These are phyloP conservation scores for Sipha flava DNA, from an alignment of 1,140 invertebrate genomes.

Conservation along the genomic window DNA sequence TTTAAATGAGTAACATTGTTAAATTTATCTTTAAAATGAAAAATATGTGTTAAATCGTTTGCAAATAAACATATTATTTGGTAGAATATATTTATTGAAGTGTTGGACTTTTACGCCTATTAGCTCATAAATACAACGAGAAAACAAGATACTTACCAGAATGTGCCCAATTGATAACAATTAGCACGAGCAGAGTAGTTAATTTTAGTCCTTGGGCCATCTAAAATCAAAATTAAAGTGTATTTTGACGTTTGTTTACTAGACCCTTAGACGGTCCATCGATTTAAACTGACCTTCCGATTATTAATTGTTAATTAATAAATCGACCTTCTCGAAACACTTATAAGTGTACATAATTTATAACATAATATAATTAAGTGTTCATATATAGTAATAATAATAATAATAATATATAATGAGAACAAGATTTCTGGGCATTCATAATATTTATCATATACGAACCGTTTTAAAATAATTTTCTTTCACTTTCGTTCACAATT, in stretches of 20 bases:
- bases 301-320: neutral
- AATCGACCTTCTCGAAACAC: neutral
- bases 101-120: too few relatives aligned
- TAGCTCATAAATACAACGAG: too few relatives aligned
- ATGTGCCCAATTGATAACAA: neutral
- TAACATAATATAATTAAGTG: too few relatives aligned
- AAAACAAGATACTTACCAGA: neutral
- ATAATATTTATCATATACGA: neutral
- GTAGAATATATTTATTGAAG: too few relatives aligned
- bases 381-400: too few relatives aligned
- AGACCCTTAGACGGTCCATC: neutral
- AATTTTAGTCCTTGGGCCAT: constrained; percentile 21
- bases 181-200: neutral
- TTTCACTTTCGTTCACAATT: constrained; percentile 13
- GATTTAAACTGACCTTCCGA: neutral
- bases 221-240: constrained; percentile 3
- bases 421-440: too few relatives aligned
- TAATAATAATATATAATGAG: too few relatives aligned
- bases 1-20: too few relatives aligned
- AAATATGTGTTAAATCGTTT: too few relatives aligned
- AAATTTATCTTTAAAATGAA: too few relatives aligned
- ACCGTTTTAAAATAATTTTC: neutral
- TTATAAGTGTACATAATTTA: too few relatives aligned
- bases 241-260: neutral
- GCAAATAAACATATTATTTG: too few relatives aligned